Evolutionary conservation across 2,797 vertebrate genomes (phyloP).

Genomic region (Sebastiscus tertius): DNA sequence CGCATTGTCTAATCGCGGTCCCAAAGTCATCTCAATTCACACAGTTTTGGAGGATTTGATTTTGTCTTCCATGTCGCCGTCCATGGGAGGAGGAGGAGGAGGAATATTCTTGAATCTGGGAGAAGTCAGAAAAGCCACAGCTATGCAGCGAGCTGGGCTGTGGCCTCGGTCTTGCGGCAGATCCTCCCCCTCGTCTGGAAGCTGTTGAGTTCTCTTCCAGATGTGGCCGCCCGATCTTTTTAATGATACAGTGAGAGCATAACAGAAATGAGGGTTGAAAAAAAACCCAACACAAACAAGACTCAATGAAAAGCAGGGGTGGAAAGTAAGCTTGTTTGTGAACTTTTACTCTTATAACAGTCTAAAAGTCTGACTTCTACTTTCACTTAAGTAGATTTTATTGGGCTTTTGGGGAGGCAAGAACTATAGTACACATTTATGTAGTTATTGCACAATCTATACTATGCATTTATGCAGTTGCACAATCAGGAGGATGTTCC

Average conservation of each 20-base stretch:
- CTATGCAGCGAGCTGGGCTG: conserved; percentile 68
- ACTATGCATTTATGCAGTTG: too few relatives aligned
- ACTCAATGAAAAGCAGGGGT: neutral
- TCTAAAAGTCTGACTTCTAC: neutral
- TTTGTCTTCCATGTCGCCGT: neutral
- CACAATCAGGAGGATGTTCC: neutral
- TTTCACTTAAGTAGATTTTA: neutral
- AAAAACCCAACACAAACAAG: conserved; percentile 35
- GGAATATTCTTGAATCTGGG: conserved; percentile 34
- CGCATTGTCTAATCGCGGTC: neutral
- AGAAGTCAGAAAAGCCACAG: conserved; percentile 69
- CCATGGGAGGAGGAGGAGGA: conserved; percentile 4
- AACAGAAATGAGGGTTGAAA: conserved; percentile 13
- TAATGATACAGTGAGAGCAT: conserved; percentile 53
- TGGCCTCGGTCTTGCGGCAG: conserved; percentile 51
- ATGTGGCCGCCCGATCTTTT: conserved; percentile 67
- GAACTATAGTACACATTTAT: neutral
- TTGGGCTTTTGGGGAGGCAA: neutral
- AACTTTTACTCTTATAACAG: neutral
- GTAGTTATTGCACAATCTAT: neutral
- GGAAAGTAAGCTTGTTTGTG: neutral
- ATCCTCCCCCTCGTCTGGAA: conserved; percentile 75
- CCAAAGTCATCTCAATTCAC: neutral
- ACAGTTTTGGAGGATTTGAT: neutral
- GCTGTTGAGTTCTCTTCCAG: conserved; percentile 75